Conservation (phyloP, 2,113 vertebrate genomes). For the Salvelinus fontinalis region DNA sequence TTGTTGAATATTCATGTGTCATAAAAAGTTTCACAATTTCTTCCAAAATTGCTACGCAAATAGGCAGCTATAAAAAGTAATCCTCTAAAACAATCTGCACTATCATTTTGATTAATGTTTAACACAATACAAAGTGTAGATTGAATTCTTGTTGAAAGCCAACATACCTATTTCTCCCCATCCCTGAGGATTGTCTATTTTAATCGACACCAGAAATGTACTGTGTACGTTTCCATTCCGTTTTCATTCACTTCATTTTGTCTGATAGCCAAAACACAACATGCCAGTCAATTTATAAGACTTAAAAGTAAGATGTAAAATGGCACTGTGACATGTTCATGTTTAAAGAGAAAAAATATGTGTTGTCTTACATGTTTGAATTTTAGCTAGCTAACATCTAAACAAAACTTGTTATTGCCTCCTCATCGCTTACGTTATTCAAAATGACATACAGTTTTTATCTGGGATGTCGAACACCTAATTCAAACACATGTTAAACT, state of each 20-base stretch:
- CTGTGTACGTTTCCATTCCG: background rate
- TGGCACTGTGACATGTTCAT: background rate
- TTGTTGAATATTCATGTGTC: no score
- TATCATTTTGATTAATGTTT: conserved; percentile 35
- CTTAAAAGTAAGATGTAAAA: background rate
- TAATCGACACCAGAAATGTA: conserved; percentile 11
- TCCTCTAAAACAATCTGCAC: background rate
- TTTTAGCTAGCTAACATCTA: background rate
- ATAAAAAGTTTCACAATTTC: no score
- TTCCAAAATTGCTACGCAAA: no score
- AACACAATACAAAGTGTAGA: conserved; percentile 38
- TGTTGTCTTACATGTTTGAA: background rate
- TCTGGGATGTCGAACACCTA: background rate
- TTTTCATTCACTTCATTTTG: background rate
- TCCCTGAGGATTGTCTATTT: conserved; percentile 24
- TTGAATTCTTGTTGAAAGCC: conserved; percentile 22
- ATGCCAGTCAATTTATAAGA: background rate
- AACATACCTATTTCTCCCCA: conserved; percentile 27
- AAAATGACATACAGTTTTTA: background rate
- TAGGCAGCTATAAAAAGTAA: background rate
- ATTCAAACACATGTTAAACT: background rate
- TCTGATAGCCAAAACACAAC: background rate
- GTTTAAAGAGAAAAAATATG: background rate
- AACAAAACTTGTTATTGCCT: background rate
- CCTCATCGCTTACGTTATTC: background rate